These are phyloP conservation scores for Chauna torquata DNA, from an alignment of 2,113 vertebrate genomes.

Conservation along the genomic window DNA sequence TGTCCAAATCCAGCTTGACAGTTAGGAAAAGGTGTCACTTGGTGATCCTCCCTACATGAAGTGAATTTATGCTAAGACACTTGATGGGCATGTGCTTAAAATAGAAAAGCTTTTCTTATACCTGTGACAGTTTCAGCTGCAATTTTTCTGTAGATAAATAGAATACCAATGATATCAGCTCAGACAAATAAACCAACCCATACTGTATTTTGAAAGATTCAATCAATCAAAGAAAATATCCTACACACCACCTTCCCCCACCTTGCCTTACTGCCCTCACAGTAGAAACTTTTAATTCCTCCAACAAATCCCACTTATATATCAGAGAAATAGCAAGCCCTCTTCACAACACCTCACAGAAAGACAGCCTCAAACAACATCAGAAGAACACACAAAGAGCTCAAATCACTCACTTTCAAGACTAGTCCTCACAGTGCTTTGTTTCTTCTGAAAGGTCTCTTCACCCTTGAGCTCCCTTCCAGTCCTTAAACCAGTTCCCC, in stretches of 20 bases:
- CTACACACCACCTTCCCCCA: not conserved
- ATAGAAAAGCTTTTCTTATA: not conserved
- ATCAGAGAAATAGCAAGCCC: not conserved
- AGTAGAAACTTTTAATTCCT: not conserved
- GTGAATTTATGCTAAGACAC: not conserved
- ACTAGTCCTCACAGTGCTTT: not conserved
- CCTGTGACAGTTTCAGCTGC: not conserved
- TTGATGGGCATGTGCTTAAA: not conserved
- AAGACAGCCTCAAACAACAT: not conserved
- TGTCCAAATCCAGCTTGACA: slow-evolving; percentile 3
- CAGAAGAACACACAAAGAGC: not conserved
- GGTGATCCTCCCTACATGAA: not conserved
- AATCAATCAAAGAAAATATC: not conserved
- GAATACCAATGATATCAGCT: not conserved
- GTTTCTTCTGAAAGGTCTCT: not conserved
- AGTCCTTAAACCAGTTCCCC: not conserved
- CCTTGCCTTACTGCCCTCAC: not conserved
- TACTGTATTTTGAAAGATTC: not conserved
- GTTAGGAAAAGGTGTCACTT: not conserved
- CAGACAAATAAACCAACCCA: not conserved
- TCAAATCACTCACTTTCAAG: not conserved
- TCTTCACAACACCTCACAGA: not conserved
- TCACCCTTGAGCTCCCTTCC: not conserved
- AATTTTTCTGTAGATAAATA: not conserved
- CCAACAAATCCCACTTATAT: not conserved